phyloP scores from a whole-genome alignment of 2,888 invertebrate genomes.

The Ametastegia equiseti region DNA sequence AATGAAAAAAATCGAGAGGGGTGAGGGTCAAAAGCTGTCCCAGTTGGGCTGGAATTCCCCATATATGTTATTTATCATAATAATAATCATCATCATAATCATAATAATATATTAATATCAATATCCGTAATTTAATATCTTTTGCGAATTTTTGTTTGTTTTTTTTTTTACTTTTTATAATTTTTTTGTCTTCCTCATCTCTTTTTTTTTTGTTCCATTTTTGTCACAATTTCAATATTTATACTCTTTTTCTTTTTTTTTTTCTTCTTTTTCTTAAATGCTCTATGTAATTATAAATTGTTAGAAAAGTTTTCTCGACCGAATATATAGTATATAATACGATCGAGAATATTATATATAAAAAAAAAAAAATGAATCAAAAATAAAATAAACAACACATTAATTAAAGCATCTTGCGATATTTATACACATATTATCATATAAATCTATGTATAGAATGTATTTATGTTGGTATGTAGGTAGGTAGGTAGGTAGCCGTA shows the following conservation, averaged over 20 bases:
- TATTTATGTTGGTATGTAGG: too few species aligned
- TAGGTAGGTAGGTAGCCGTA: too few species aligned
- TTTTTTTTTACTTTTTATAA: constrained; percentile 59
- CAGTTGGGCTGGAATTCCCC: too few species aligned
- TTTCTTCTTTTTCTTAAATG: not conserved
- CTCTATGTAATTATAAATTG: not conserved
- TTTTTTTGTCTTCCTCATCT: constrained; percentile 58
- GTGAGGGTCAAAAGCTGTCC: too few species aligned
- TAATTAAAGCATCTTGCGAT: too few species aligned
- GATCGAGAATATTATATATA: not conserved
- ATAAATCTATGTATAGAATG: not conserved
- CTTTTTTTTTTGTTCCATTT: constrained; percentile 21
- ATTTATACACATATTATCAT: not conserved
- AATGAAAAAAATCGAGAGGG: too few species aligned
- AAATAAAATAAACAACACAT: not conserved
- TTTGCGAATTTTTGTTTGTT: constrained; percentile 57
- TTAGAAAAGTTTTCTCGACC: constrained; percentile 22
- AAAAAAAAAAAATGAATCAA: not conserved
- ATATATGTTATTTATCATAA: constrained; percentile 58
- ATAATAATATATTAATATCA: constrained; percentile 55
- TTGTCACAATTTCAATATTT: too few species aligned
- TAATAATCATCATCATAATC: constrained; percentile 41
- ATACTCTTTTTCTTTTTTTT: constrained; percentile 24
- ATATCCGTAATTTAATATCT: constrained; percentile 53
- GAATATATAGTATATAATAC: too few species aligned